Percentiles rank a stretch among this genome's conserved stretches.
Evolutionary conservation across 2,113 vertebrate genomes (phyloP).

Genomic region (Aegypius monachus): DNA sequence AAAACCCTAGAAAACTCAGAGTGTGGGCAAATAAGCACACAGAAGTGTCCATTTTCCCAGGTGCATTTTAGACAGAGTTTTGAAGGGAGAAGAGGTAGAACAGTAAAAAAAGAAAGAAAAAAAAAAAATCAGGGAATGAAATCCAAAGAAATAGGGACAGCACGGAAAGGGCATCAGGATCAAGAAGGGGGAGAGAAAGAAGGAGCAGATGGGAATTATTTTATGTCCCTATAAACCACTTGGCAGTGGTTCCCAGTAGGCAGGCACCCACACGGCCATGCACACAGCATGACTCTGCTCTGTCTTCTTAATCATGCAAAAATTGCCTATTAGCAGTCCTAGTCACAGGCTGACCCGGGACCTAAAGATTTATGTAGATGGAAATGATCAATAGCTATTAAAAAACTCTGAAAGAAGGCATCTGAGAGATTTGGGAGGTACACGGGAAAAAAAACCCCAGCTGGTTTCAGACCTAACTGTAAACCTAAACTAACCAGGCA

Average conservation of each 20-base stretch:
- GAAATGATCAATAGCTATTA: background rate
- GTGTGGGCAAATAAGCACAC: background rate
- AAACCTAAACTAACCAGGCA: background rate
- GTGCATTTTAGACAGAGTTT: background rate
- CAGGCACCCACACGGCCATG: too few species aligned
- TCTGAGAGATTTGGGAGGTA: background rate
- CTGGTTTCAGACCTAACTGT: background rate
- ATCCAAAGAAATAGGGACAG: background rate
- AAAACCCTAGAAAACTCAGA: background rate
- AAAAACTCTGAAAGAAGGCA: background rate
- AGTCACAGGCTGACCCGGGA: background rate
- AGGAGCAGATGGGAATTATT: background rate
- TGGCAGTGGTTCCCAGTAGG: background rate
- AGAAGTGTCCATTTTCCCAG: background rate
- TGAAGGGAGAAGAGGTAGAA: background rate
- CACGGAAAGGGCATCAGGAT: background rate
- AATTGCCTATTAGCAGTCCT: background rate
- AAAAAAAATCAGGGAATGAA: background rate
- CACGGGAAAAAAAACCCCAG: fast-evolving
- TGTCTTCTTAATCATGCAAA: background rate
- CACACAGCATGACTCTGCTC: background rate
- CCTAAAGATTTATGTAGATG: background rate
- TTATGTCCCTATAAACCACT: background rate
- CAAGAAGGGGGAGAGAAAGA: background rate
- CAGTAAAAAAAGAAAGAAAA: background rate